These are phyloP conservation scores for Sylvia atricapilla DNA, from an alignment of 2,113 vertebrate genomes.

Conservation along the genomic window DNA sequence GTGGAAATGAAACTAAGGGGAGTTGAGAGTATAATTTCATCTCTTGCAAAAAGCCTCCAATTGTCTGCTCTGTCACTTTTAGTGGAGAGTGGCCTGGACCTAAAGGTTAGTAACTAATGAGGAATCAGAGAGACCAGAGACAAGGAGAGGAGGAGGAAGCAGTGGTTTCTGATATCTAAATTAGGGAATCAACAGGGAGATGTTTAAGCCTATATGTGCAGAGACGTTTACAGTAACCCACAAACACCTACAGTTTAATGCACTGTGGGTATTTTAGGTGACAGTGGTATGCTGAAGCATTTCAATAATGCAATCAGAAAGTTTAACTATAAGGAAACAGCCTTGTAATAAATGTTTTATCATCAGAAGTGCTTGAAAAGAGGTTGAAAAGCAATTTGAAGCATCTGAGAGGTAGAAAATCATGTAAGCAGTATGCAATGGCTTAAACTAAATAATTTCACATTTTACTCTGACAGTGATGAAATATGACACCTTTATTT, in stretches of 20 bases:
- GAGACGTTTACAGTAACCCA: conserved; percentile 8
- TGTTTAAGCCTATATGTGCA: not conserved
- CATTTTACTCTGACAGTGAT: not conserved
- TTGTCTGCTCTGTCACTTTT: not conserved
- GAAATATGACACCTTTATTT: not conserved
- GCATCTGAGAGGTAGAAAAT: not conserved
- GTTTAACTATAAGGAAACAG: not conserved
- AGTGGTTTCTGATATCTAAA: not conserved
- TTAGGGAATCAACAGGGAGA: not conserved
- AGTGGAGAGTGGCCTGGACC: not conserved
- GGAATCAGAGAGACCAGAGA: not conserved
- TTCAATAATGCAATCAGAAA: not conserved
- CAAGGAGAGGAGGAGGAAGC: not conserved
- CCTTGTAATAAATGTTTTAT: not conserved
- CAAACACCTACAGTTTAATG: conserved; percentile 14
- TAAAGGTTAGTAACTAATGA: not conserved
- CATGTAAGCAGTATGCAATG: not conserved
- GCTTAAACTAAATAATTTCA: not conserved
- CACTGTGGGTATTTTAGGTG: not conserved
- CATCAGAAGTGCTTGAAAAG: not conserved
- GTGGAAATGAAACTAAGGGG: not conserved
- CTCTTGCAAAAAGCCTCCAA: not conserved
- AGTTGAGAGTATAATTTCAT: not conserved
- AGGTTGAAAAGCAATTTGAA: not conserved
- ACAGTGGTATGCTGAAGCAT: not conserved